phyloP scores from a whole-genome alignment of 2,888 invertebrate genomes.

The Dendrolimus houi region DNA sequence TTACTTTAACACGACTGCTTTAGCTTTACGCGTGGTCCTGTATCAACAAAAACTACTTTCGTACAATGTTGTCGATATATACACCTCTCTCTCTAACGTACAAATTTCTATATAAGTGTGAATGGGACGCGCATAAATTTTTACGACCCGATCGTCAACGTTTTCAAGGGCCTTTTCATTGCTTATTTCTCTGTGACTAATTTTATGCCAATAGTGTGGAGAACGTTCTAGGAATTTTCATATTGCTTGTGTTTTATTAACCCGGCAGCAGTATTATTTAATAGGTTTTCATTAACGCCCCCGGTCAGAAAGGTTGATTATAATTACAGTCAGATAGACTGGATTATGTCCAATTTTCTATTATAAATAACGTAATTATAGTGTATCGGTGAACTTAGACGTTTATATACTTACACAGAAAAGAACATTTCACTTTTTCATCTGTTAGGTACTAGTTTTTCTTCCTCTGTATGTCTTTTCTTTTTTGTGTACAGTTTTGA shows the following conservation, averaged over 20 bases:
- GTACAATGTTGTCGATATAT: constrained; percentile 48
- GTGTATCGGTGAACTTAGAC: too few relatives aligned
- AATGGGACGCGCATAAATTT: constrained; percentile 35
- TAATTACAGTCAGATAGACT: too few relatives aligned
- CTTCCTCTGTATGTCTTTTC: too few relatives aligned
- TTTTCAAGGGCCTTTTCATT: constrained; percentile 57
- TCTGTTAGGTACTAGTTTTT: too few relatives aligned
- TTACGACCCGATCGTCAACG: constrained; percentile 61
- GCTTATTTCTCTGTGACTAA: constrained; percentile 69
- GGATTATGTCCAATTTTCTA: too few relatives aligned
- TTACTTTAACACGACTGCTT: constrained; percentile 34
- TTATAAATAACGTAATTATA: too few relatives aligned
- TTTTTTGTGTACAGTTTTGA: too few relatives aligned
- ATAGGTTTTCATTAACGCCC: constrained; percentile 14
- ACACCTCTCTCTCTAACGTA: constrained; percentile 29
- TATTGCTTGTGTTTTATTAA: constrained; percentile 21
- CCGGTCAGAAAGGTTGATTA: neutral
- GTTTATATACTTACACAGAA: too few relatives aligned
- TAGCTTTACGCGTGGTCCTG: constrained; percentile 44
- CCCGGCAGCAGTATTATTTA: constrained; percentile 13
- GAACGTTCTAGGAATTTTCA: constrained; percentile 40
- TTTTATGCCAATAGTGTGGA: constrained; percentile 50
- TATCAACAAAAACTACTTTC: constrained; percentile 38
- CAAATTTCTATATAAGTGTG: constrained; percentile 12
- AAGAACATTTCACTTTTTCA: too few relatives aligned